These are phyloP conservation scores for Bombus superbus DNA, from an alignment of 1,140 invertebrate species.

Conservation along the genomic window DNA sequence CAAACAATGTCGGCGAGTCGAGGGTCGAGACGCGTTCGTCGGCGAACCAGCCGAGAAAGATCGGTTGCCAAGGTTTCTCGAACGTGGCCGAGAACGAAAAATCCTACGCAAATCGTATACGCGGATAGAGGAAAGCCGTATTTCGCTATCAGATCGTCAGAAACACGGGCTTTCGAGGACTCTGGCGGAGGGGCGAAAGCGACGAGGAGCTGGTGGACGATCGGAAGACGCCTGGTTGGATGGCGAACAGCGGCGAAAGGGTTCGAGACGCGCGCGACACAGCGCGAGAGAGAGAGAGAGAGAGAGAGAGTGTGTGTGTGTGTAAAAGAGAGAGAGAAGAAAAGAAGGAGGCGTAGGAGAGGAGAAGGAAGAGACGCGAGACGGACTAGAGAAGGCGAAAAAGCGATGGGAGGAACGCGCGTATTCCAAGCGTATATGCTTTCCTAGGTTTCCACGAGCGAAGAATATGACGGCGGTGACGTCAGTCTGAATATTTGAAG, in stretches of 20 bases:
- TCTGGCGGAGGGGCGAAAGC: not conserved
- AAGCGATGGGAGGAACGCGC: conserved; percentile 28
- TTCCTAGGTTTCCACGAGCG: conserved; percentile 76
- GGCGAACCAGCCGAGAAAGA: no score
- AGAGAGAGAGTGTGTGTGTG: not conserved
- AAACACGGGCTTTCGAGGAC: not conserved
- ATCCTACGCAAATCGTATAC: no score
- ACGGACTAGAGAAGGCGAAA: not conserved
- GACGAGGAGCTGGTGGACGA: not conserved
- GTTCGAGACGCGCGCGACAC: no score
- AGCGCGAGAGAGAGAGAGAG: not conserved
- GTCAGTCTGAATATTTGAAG: conserved; percentile 82
- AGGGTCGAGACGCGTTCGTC: no score
- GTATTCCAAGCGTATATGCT: conserved; percentile 62
- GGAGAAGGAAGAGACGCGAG: not conserved
- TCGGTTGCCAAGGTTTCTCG: no score
- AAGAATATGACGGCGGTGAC: conserved; percentile 81
- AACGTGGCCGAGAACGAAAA: no score
- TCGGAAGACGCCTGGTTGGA: not conserved
- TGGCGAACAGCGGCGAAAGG: no score
- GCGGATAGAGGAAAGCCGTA: no score
- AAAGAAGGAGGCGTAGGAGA: conserved; percentile 5
- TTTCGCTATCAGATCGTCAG: no score
- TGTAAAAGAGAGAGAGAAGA: not conserved
- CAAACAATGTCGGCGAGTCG: no score